Conservation (phyloP, 1,140 invertebrate species). For the Bombyx mori region DNA sequence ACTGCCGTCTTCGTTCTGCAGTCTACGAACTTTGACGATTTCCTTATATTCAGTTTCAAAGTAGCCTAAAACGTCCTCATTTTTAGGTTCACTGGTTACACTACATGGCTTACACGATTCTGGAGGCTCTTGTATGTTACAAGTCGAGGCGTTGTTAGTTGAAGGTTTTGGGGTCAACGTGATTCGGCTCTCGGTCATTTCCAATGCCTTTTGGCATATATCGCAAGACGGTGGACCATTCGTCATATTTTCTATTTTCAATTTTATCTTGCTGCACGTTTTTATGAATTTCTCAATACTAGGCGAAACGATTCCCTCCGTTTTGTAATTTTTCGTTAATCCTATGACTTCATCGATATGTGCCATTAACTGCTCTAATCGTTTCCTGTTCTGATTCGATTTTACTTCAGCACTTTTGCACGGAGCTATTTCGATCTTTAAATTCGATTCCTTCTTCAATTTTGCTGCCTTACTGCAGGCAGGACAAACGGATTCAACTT, state of each 20-base stretch:
- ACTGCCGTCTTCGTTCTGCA: constrained; percentile 24
- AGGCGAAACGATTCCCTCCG: constrained; percentile 6
- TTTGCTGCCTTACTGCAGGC: not conserved
- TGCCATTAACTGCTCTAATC: constrained; percentile 10
- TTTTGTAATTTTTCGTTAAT: constrained; percentile 15
- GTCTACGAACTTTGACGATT: constrained; percentile 20
- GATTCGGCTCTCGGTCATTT: not conserved
- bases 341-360: constrained; percentile 18
- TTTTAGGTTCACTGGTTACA: not conserved
- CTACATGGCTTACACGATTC: not conserved
- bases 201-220: constrained; percentile 3
- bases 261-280: constrained; percentile 11
- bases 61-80: constrained; percentile 6
- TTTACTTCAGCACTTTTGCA: constrained; percentile 4
- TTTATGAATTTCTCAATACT: constrained; percentile 16
- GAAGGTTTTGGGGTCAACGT: too few relatives aligned
- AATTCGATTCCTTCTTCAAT: constrained; percentile 2
- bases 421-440: not conserved
- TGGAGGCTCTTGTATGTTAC: not conserved
- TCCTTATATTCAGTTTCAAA: constrained; percentile 23
- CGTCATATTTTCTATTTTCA: constrained; percentile 11
- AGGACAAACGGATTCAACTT: not conserved
- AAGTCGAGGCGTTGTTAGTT: not conserved
- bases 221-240: constrained; percentile 5
- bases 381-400: constrained; percentile 8